Base-by-base conservation (phyloP, 2,888 invertebrate genomes). In the Apocheima hispidaria region DNA sequence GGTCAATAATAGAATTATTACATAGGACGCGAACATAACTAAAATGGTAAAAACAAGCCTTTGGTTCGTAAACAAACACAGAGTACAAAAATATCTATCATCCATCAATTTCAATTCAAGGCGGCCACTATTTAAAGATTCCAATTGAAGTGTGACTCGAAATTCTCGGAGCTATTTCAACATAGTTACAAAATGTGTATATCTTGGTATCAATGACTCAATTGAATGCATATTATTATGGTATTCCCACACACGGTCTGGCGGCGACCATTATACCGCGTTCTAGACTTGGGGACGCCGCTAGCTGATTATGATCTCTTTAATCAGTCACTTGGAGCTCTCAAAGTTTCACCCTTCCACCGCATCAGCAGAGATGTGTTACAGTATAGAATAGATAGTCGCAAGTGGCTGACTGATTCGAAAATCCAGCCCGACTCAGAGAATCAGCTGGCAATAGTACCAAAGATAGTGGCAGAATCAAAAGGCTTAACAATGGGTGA, bases 221-320 rank as follows among this genome's bases (percentile, higher is more conserved):
- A 58, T 49, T 49, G 56, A 49, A 48, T 28, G 38, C 10, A 28
- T 44, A 44, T 50, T 44, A 35, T n/a, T n/a, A 51, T 23, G 5
- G 41, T 60, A 57, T 65, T 60, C 50, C 50, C 38, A 33, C 65
- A 78, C 72, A 79, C 79, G 81, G 85, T 84, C 81, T 84, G 79
- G 75, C 82, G 79, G 68, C 78, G 88, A 77, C 86, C 87, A 82
- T 81, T 72, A 86, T 83, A 78, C 51, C 67, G 49, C 67, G 41
- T 68, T 78, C 79, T 81, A 88, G 87, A 86, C 87, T 65, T 58
- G 60, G 65, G 63, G 86, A 81, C 85, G 85, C 21, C 18, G 5
- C 3, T 26, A 33, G 30, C 4, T 12, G 12, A 46, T 2, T 20
- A 16, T 16, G n/a, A n/a, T n/a, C n/a, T n/a, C n/a, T n/a, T n/a